These are phyloP conservation scores for Oreotrochilus melanogaster DNA, from an alignment of 2,113 vertebrate genomes.

Conservation along the genomic window DNA sequence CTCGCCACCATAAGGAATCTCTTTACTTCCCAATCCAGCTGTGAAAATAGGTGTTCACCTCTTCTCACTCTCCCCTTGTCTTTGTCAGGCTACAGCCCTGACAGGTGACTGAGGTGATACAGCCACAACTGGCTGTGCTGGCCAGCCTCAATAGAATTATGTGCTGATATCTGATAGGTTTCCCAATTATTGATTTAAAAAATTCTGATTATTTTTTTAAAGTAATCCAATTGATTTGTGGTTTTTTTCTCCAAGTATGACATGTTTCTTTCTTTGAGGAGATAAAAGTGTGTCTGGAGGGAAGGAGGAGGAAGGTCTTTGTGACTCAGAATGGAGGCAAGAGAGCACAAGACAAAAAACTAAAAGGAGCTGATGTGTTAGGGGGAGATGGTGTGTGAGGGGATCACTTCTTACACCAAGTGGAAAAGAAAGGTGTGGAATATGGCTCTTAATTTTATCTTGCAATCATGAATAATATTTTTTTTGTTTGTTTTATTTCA, in stretches of 20 bases:
- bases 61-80: background rate
- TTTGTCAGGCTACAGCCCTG: background rate
- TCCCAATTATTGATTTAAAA: background rate
- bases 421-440: background rate
- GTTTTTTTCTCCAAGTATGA: background rate
- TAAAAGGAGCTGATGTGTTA: background rate
- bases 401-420: background rate
- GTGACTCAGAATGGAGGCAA: background rate
- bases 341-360: background rate
- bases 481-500: background rate
- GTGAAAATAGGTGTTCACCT: background rate
- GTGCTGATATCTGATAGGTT: background rate
- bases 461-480: background rate
- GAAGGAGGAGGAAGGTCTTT: rapidly evolving
- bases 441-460: background rate
- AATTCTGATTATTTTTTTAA: background rate
- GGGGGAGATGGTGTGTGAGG: background rate
- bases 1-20: background rate
- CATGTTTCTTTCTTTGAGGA: background rate
- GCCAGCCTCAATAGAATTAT: background rate
- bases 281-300: background rate
- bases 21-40: background rate
- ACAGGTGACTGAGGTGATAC: background rate
- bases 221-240: background rate
- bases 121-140: background rate